These are phyloP conservation scores for Trachelus stipa DNA, from an alignment of 2,888 invertebrate species.

Conservation along the genomic window DNA sequence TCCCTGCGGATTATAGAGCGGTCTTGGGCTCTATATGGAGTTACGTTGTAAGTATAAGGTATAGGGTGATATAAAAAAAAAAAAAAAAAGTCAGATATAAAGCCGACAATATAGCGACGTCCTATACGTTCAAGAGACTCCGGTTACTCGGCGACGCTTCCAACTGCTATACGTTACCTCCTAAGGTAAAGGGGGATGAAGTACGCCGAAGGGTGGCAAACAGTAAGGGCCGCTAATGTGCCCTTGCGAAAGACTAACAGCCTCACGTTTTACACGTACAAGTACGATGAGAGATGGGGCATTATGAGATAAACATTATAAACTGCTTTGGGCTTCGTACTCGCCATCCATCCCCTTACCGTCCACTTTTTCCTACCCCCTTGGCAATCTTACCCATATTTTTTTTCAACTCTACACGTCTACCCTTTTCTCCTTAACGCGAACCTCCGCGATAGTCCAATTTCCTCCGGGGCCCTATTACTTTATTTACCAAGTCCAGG, in stretches of 20 bases:
- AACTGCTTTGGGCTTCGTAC: constrained; percentile 29
- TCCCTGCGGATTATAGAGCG: constrained; percentile 31
- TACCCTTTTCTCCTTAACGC: neutral
- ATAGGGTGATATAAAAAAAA: constrained; percentile 21
- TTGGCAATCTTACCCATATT: neutral
- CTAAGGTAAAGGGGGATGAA: neutral
- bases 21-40: constrained; percentile 16
- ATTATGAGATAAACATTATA: constrained; percentile 45
- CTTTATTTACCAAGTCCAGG: neutral
- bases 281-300: constrained; percentile 31
- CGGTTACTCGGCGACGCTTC: neutral
- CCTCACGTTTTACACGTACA: constrained; percentile 34
- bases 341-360: neutral
- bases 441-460: neutral
- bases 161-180: neutral
- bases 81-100: neutral
- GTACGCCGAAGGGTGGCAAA: neutral
- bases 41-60: constrained; percentile 31
- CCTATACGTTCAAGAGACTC: neutral
- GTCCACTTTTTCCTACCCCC: neutral
- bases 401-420: neutral
- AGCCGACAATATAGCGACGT: neutral
- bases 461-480: neutral
- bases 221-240: constrained; percentile 29
- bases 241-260: constrained; percentile 35